These are phyloP conservation scores for Anastrepha ludens DNA, from an alignment of 1,140 invertebrate species.

Conservation along the genomic window DNA sequence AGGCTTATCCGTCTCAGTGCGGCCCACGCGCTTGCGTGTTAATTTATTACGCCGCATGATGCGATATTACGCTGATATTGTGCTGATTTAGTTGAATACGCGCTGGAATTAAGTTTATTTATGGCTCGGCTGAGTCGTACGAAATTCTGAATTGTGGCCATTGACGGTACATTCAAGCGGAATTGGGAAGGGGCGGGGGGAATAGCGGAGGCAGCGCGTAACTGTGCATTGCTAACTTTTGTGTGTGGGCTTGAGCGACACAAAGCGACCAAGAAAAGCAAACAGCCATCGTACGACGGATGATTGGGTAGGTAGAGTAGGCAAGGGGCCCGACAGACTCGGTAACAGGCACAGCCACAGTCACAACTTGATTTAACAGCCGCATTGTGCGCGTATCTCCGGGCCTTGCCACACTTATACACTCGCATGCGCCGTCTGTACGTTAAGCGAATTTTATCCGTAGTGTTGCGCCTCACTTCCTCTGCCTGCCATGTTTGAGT, in stretches of 20 bases:
- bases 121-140: neutral
- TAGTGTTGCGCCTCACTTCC: neutral
- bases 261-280: neutral
- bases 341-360: neutral
- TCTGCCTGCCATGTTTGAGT: neutral
- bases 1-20: neutral
- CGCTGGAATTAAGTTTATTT: constrained; percentile 50
- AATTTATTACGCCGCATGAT: constrained; percentile 47
- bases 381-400: neutral
- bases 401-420: neutral
- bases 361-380: neutral
- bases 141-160: neutral
- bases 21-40: constrained; percentile 42
- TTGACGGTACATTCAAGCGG: no score
- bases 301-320: neutral
- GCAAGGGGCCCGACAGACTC: neutral
- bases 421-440: no score
- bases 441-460: neutral
- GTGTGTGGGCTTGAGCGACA: constrained; percentile 22
- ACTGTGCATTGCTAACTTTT: neutral
- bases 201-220: neutral
- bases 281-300: neutral
- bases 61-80: constrained; percentile 51
- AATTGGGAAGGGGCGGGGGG: neutral
- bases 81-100: constrained; percentile 51